Conservation (phyloP, 2,797 vertebrate genomes). For the Sternotherus odoratus region DNA sequence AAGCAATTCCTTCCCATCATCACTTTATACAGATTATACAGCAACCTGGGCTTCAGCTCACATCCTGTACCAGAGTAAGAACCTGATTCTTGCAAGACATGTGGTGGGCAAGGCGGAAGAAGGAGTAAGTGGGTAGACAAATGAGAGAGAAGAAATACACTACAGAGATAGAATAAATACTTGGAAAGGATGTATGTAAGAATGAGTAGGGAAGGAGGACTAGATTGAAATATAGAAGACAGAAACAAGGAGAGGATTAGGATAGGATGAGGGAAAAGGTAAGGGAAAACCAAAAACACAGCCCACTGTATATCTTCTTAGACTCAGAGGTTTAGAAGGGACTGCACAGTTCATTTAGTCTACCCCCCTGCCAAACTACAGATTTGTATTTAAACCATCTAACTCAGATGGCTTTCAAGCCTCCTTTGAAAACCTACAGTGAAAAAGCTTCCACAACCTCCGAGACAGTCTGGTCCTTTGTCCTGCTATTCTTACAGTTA, state of each 20-base stretch:
- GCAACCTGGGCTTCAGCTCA: background rate
- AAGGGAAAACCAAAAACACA: background rate
- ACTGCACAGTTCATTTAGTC: too few relatives aligned
- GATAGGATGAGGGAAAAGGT: background rate
- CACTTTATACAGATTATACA: background rate
- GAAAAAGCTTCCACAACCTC: too few relatives aligned
- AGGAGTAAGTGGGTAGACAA: background rate
- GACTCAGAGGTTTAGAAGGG: too few relatives aligned
- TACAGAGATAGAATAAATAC: background rate
- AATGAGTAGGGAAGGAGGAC: fast-evolving
- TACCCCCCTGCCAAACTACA: too few relatives aligned
- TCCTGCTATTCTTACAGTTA: too few relatives aligned
- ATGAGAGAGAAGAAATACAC: background rate
- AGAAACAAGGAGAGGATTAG: background rate
- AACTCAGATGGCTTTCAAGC: too few relatives aligned
- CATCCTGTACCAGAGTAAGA: background rate
- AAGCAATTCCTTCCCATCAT: background rate
- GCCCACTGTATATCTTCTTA: background rate
- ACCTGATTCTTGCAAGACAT: background rate
- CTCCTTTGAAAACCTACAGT: too few relatives aligned
- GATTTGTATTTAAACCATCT: too few relatives aligned
- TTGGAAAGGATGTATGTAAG: background rate
- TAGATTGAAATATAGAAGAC: too few relatives aligned
- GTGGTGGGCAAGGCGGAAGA: background rate
- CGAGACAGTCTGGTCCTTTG: too few relatives aligned